Conservation (phyloP, 92 coral and sea anemone genomes). For the Metridium senile region DNA sequence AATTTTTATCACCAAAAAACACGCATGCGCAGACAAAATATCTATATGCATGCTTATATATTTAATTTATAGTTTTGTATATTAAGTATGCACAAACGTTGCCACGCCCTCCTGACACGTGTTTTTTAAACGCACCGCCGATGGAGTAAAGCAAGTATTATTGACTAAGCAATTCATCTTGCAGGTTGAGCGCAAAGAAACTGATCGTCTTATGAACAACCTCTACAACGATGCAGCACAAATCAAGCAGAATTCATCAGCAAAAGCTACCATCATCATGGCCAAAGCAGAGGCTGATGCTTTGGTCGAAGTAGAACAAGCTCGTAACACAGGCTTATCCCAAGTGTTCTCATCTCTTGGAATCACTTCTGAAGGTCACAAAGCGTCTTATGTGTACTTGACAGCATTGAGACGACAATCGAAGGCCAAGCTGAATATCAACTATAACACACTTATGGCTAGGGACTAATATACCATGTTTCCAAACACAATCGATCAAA, state of each 20-base stretch:
- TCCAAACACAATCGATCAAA: no score
- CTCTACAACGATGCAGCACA: slow-evolving; percentile 75
- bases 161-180: no score
- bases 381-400: slow-evolving; percentile 77
- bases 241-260: slow-evolving; percentile 75
- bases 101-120: no score
- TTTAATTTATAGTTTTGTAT: no score
- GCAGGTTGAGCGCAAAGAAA: slow-evolving; percentile 80
- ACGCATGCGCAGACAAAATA: no score
- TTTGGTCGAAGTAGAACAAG: slow-evolving; percentile 66
- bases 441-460: slow-evolving; percentile 70
- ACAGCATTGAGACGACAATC: slow-evolving; percentile 70
- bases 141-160: no score
- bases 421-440: slow-evolving; percentile 58
- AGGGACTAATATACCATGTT: slow-evolving; percentile 15
- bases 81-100: no score
- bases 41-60: no score
- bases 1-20: no score
- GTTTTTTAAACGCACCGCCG: no score
- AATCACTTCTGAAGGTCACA: slow-evolving; percentile 52
- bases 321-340: slow-evolving; percentile 69
- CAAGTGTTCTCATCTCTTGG: slow-evolving; percentile 56
- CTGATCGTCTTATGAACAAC: slow-evolving; percentile 72
- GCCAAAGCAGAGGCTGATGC: slow-evolving; percentile 89
- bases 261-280: slow-evolving; percentile 61